These are phyloP conservation scores for Pyxicephalus adspersus DNA, from an alignment of 2,113 vertebrate species.

Conservation along the genomic window DNA sequence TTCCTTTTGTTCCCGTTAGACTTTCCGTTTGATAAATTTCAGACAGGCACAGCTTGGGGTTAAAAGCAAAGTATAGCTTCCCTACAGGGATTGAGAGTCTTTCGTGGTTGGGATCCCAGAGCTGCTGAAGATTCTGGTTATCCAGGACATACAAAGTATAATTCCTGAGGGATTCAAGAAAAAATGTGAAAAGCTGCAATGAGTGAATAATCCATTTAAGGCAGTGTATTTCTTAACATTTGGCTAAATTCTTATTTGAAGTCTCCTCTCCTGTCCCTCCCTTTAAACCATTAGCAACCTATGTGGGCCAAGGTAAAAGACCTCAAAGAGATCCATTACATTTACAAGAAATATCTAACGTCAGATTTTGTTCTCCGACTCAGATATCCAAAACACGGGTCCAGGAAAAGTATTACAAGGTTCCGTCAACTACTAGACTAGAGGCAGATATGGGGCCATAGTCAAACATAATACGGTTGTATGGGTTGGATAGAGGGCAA, in stretches of 20 bases:
- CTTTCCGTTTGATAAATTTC: conserved; percentile 78
- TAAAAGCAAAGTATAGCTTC: conserved; percentile 82
- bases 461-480: no score
- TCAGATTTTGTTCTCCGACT: neutral
- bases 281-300: no score
- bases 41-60: conserved; percentile 77
- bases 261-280: no score
- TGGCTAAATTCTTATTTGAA: no score
- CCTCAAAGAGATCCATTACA: neutral
- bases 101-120: conserved; percentile 75
- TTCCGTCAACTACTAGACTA: neutral
- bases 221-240: no score
- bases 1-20: conserved; percentile 75
- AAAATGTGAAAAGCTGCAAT: conserved; percentile 8
- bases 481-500: no score
- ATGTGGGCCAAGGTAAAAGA: neutral
- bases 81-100: conserved; percentile 73
- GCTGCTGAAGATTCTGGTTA: conserved; percentile 80
- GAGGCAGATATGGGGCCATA: no score
- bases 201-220: no score
- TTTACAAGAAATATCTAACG: neutral
- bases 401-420: neutral
- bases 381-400: neutral
- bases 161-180: conserved; percentile 66
- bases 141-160: conserved; percentile 80